A percentile compares a stretch with the other conserved stretches of the same genome.
phyloP scores from a whole-genome alignment of 2,888 invertebrate species.

The Ectropis crepuscularia region DNA sequence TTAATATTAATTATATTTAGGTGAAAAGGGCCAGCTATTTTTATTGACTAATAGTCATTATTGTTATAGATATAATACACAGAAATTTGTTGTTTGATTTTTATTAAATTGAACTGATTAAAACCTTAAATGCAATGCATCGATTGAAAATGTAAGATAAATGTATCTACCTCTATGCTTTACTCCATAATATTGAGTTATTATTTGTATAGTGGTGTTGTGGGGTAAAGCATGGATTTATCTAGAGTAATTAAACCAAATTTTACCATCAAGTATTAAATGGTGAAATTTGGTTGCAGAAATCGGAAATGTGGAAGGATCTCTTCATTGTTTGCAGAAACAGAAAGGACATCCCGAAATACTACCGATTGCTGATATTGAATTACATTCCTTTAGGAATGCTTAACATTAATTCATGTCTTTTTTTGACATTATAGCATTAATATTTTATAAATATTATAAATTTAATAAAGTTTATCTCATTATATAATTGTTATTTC shows the following conservation, averaged over 20 bases:
- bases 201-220: slow-evolving; percentile 48
- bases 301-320: slow-evolving; percentile 54
- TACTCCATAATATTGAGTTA: slow-evolving; percentile 59
- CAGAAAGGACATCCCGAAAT: slow-evolving; percentile 39
- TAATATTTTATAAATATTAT: slow-evolving; percentile 65
- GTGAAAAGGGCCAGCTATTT: slow-evolving; percentile 69
- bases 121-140: slow-evolving; percentile 82
- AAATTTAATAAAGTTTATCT: slow-evolving; percentile 43
- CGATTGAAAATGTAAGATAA: slow-evolving; percentile 81
- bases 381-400: slow-evolving; percentile 70
- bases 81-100: slow-evolving; percentile 80
- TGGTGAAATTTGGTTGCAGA: slow-evolving; percentile 64
- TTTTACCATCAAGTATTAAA: slow-evolving; percentile 53
- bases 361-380: slow-evolving; percentile 56
- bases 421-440: slow-evolving; percentile 76
- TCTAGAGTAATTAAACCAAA: slow-evolving; percentile 62
- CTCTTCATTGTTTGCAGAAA: slow-evolving; percentile 43
- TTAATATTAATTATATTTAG: slow-evolving; percentile 54
- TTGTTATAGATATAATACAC: slow-evolving; percentile 64
- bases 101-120: slow-evolving; percentile 81
- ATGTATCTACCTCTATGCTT: slow-evolving; percentile 74
- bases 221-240: slow-evolving; percentile 56
- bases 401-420: slow-evolving; percentile 68
- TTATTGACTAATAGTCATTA: slow-evolving; percentile 67
- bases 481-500: slow-evolving; percentile 57